phyloP scores from a whole-genome alignment of 2,888 invertebrate genomes.

The Pollenia griseotomentosa region DNA sequence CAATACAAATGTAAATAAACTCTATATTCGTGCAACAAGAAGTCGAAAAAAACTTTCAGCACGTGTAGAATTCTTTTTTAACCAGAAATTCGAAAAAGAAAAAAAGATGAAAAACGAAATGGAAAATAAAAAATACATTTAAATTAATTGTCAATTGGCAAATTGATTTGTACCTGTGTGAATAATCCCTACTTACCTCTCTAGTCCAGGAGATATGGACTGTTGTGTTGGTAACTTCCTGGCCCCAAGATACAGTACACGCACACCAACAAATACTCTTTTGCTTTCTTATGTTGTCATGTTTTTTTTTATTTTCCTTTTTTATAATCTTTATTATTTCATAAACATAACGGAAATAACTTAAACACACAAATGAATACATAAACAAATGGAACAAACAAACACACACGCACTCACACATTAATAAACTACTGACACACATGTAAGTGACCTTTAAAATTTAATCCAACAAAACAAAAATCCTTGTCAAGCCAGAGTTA shows the following conservation, averaged over 20 bases:
- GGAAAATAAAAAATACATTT: constrained; percentile 55
- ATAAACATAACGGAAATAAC: constrained; percentile 57
- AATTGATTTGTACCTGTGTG: constrained; percentile 72
- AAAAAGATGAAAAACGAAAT: constrained; percentile 33
- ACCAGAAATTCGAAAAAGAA: constrained; percentile 1
- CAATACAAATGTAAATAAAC: constrained; percentile 51
- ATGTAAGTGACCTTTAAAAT: constrained; percentile 58
- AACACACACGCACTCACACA: background rate
- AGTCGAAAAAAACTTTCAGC: constrained; percentile 12
- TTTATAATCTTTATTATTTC: constrained; percentile 35
- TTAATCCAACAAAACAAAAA: background rate
- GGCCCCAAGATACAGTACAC: constrained; percentile 21
- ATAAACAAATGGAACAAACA: background rate
- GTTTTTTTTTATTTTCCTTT: background rate
- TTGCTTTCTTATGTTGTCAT: constrained; percentile 46
- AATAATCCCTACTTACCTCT: constrained; percentile 63
- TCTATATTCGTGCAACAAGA: background rate
- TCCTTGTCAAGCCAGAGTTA: background rate
- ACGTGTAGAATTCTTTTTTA: constrained; percentile 56
- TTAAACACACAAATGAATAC: constrained; percentile 34
- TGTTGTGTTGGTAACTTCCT: constrained; percentile 16
- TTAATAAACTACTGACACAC: constrained; percentile 1
- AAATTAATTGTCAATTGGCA: constrained; percentile 72
- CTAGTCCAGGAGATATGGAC: constrained; percentile 5
- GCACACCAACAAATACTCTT: constrained; percentile 8